These are phyloP conservation scores for Nasonia oneida DNA, from an alignment of 2,888 invertebrate genomes.

Conservation along the genomic window DNA sequence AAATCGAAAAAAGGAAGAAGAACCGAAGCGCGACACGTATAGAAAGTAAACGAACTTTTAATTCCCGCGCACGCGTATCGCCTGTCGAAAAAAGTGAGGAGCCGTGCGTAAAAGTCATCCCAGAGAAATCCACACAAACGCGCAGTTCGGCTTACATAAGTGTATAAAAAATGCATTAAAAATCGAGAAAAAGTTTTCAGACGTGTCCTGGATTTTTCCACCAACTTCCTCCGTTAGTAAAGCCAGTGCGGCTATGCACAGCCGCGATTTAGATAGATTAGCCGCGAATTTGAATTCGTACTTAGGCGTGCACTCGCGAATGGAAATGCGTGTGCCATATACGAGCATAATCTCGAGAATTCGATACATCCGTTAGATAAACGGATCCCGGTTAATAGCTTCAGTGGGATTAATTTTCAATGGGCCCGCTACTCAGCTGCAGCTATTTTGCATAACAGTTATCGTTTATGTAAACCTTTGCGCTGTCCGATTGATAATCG, in stretches of 20 bases:
- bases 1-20: background rate
- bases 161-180: background rate
- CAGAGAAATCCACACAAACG: background rate
- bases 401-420: background rate
- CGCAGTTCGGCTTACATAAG: background rate
- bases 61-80: background rate
- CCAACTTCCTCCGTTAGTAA: background rate
- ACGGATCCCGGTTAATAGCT: background rate
- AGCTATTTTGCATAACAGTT: background rate
- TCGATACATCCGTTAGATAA: conserved; percentile 9
- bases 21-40: background rate
- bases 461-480: background rate
- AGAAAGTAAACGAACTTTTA: conserved; percentile 9
- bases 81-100: background rate
- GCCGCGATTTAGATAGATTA: conserved; percentile 10
- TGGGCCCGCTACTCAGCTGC: background rate
- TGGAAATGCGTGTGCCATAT: background rate
- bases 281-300: background rate
- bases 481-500: background rate
- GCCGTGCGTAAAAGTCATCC: background rate
- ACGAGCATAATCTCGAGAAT: background rate
- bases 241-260: background rate
- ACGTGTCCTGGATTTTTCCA: background rate
- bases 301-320: background rate
- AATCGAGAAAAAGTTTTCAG: background rate